Conservation (phyloP, 2,888 invertebrate genomes). For the Pseudoips prasinana region DNA sequence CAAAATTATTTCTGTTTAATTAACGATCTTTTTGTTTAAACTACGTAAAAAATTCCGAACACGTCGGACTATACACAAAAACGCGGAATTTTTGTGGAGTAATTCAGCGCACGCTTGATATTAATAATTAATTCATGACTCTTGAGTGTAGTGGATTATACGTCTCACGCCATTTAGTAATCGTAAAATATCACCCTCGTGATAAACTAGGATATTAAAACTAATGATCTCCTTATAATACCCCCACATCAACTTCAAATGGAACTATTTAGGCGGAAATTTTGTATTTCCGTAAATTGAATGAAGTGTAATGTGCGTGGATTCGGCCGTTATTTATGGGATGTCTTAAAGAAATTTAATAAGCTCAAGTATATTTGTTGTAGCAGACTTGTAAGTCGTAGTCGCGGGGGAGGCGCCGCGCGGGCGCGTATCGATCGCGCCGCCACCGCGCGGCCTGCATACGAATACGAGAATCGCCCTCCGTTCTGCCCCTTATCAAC, state of each 20-base stretch:
- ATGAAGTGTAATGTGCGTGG: neutral
- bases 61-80: too few species aligned
- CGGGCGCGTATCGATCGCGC: slow-evolving; percentile 80
- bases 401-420: slow-evolving; percentile 67
- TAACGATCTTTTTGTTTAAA: slow-evolving; percentile 16
- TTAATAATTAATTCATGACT: too few species aligned
- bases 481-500: slow-evolving; percentile 69
- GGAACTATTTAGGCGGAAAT: neutral
- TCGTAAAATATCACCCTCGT: slow-evolving; percentile 39
- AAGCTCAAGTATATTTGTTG: slow-evolving; percentile 60
- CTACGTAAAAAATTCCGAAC: too few species aligned
- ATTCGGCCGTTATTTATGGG: slow-evolving; percentile 3
- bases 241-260: neutral
- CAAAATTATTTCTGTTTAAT: slow-evolving; percentile 19
- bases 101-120: too few species aligned
- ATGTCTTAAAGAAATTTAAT: slow-evolving; percentile 46
- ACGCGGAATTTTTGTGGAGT: too few species aligned
- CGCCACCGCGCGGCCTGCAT: slow-evolving; percentile 73
- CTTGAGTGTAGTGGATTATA: too few species aligned
- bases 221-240: slow-evolving; percentile 3
- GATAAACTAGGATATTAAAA: slow-evolving; percentile 2
- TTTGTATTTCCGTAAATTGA: neutral
- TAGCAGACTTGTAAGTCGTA: slow-evolving; percentile 56
- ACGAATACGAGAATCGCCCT: slow-evolving; percentile 75
- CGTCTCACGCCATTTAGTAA: slow-evolving; percentile 30